Percentiles rank a stretch among this genome's conserved stretches.
Evolutionary conservation across 2,888 invertebrate species (phyloP).

Genomic region (Drosophila trichaetosa): DNA sequence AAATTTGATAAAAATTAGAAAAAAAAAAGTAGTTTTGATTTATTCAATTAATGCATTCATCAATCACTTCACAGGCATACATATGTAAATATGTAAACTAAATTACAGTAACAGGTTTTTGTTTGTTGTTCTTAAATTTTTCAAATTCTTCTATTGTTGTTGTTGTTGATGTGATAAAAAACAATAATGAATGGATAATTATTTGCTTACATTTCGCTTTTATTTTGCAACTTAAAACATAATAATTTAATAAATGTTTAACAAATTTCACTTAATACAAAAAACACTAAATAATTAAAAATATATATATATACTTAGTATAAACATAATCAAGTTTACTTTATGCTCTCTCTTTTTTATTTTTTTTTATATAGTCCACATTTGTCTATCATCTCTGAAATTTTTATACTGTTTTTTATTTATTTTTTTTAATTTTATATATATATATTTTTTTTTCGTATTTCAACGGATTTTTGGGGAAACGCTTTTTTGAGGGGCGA

Average conservation of each 20-base stretch:
- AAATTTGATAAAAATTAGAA: conserved; percentile 25
- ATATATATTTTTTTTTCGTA: conserved; percentile 20
- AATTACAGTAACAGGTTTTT: conserved; percentile 52
- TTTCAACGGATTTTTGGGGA: conserved; percentile 30
- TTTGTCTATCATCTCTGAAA: conserved; percentile 61
- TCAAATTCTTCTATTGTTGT: conserved; percentile 41
- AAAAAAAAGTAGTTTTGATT: conserved; percentile 39
- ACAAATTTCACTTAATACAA: conserved; percentile 81
- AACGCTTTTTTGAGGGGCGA: conserved; percentile 39
- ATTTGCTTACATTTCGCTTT: conserved; percentile 76
- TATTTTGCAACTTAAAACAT: conserved; percentile 80
- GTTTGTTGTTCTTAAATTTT: conserved; percentile 17
- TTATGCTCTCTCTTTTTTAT: conserved; percentile 46
- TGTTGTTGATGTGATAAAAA: conserved; percentile 31
- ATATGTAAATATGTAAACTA: conserved; percentile 46
- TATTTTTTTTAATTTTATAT: background rate
- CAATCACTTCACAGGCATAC: conserved; percentile 43
- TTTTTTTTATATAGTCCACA: conserved; percentile 54
- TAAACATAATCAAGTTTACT: conserved; percentile 79
- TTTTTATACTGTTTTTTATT: conserved; percentile 51
- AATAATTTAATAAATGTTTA: conserved; percentile 81
- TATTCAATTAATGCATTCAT: conserved; percentile 49
- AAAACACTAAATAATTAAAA: conserved; percentile 81
- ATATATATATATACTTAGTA: conserved; percentile 76
- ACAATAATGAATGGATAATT: conserved; percentile 27